These are phyloP conservation scores for Platerodrilus igneus DNA, from an alignment of 2,888 invertebrate species.

Conservation along the genomic window DNA sequence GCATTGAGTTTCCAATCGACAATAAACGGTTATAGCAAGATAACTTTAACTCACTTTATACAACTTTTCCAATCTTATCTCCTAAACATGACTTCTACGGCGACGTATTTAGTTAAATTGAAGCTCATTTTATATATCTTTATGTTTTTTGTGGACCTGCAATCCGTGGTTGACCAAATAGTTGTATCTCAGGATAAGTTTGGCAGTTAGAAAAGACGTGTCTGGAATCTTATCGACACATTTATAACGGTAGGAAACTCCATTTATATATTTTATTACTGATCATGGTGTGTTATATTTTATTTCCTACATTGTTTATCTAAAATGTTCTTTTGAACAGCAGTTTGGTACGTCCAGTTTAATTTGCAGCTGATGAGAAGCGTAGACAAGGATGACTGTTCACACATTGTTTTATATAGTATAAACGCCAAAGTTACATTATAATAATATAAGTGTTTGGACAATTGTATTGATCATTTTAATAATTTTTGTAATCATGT, in stretches of 20 bases:
- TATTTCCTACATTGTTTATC: too few species aligned
- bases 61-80: constrained; percentile 56
- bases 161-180: constrained; percentile 28
- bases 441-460: too few species aligned
- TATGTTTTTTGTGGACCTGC: constrained; percentile 34
- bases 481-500: too few species aligned
- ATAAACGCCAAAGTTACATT: too few species aligned
- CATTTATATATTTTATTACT: too few species aligned
- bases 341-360: too few species aligned
- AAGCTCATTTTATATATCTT: constrained; percentile 36
- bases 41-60: constrained; percentile 44
- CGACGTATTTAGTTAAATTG: constrained; percentile 52
- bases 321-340: too few species aligned
- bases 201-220: constrained; percentile 25
- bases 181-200: constrained; percentile 28
- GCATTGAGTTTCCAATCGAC: constrained; percentile 42
- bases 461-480: too few species aligned
- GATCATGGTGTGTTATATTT: too few species aligned
- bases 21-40: constrained; percentile 42
- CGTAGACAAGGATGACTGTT: too few species aligned
- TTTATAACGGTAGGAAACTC: constrained; percentile 17
- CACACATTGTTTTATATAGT: too few species aligned
- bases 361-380: too few species aligned
- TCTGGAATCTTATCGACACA: constrained; percentile 20
- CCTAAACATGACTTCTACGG: constrained; percentile 47